A percentile compares a stretch with the other conserved stretches of the same genome.
Evolutionary conservation across 2,888 invertebrate genomes (phyloP).

Genomic region (Achlya flavicornis): DNA sequence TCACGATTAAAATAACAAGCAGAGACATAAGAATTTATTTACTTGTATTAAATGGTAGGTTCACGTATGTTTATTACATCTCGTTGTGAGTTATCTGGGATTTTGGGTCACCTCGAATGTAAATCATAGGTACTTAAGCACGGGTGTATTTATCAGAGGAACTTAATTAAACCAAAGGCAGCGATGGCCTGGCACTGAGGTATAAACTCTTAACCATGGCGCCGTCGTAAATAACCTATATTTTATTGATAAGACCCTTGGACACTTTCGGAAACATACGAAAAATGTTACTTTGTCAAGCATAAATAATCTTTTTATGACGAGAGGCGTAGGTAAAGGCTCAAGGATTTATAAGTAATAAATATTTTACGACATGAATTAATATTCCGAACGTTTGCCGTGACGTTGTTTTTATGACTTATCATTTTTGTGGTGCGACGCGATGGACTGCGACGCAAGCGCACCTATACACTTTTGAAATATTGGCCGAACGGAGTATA

Average conservation of each 20-base stretch:
- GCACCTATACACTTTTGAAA: slow-evolving; percentile 65
- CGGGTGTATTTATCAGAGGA: slow-evolving; percentile 41
- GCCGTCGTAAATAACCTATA: slow-evolving; percentile 76
- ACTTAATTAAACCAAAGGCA: slow-evolving; percentile 51
- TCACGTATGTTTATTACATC: slow-evolving; percentile 37
- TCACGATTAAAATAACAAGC: slow-evolving; percentile 19
- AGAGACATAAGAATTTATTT: slow-evolving; percentile 33
- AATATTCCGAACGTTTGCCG: slow-evolving; percentile 83
- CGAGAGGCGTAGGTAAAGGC: slow-evolving; percentile 83
- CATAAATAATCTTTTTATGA: slow-evolving; percentile 84
- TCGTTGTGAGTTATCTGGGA: slow-evolving; percentile 42
- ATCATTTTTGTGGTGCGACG: slow-evolving; percentile 80
- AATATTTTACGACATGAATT: slow-evolving; percentile 84
- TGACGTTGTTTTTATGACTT: slow-evolving; percentile 84
- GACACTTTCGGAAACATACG: slow-evolving; percentile 79
- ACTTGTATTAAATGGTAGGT: slow-evolving; percentile 36
- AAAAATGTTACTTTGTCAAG: slow-evolving; percentile 82
- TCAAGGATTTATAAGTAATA: slow-evolving; percentile 84
- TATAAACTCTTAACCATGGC: slow-evolving; percentile 61
- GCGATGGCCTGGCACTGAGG: slow-evolving; percentile 43
- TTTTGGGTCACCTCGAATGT: slow-evolving; percentile 44
- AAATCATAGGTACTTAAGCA: slow-evolving; percentile 43
- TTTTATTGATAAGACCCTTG: slow-evolving; percentile 77
- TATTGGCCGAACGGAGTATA: slow-evolving; percentile 72
- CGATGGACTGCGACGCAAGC: slow-evolving; percentile 59